Evolutionary conservation across 2,113 vertebrate species (phyloP).

Genomic region (Rhea americana): DNA sequence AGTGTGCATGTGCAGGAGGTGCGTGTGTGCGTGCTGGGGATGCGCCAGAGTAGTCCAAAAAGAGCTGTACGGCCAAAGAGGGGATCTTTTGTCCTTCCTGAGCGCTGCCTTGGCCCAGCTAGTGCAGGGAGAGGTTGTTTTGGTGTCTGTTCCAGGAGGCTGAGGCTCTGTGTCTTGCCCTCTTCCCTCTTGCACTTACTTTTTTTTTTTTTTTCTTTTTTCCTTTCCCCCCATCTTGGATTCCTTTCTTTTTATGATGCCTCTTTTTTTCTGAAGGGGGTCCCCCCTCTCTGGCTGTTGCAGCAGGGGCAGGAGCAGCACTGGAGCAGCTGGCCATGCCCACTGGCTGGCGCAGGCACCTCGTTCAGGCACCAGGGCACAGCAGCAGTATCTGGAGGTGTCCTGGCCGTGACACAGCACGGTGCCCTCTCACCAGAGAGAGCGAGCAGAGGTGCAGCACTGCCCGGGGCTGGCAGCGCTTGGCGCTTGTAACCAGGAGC

Average conservation of each 20-base stretch:
- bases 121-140: not conserved
- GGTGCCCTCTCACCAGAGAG: not conserved
- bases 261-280: too few relatives aligned
- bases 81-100: not conserved
- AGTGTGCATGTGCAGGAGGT: not conserved
- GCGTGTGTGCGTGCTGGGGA: not conserved
- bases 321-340: not conserved
- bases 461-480: not conserved
- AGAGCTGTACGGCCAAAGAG: not conserved
- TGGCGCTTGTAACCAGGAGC: not conserved
- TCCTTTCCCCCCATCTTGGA: fast-evolving
- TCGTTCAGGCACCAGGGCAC: not conserved
- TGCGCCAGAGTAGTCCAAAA: not conserved
- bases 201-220: too few relatives aligned
- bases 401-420: not conserved
- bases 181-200: too few relatives aligned
- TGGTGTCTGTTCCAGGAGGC: not conserved
- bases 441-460: not conserved
- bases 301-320: not conserved
- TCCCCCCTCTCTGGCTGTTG: not conserved
- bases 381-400: not conserved
- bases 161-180: not conserved
- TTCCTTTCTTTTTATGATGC: not conserved
- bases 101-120: not conserved
- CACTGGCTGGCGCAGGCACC: not conserved